Base-by-base conservation (phyloP, 1,140 invertebrate species). In the Hyposmocoma kahamanoa region DNA sequence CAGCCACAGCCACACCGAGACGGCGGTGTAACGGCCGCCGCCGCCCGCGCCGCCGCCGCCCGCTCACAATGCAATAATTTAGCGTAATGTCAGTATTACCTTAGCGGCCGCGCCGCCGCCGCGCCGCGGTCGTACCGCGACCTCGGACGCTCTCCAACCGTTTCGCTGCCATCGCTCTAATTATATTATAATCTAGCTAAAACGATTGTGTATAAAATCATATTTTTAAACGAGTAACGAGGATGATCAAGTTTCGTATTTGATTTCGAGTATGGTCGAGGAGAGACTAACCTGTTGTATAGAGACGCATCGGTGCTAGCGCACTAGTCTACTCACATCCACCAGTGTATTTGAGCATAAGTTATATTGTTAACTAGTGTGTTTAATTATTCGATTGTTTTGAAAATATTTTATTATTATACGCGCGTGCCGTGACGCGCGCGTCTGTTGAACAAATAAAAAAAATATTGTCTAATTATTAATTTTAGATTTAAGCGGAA, bases 1-100 rank as follows among this genome's bases (percentile, higher is more conserved):
- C 65, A 95, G 93, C 64, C 94, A 96, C 88, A 96, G 94, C 89
- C 95, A 97, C 87, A 96, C 95, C 62, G 95, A 96, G 88, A 96
- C 95, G 59, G 95, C 95, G 68, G 95, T 96, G 75, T 96, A 95
- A 89, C 86, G 42, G 50, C 62, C 34, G 44, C n/a, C 49, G 52
- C 41, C 13, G 15, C n/a, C n/a, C n/a, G 64, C 49, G n/a, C 56
- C 47, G 64, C 50, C 53, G 45, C 43, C 58, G 42, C 47, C 19
- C 53, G 50, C 47, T 51, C 45, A 43, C 41, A 50, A 53, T 53
- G 60, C 60, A 57, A 62, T 62, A 57, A 61, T 51, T 57, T 62
- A 62, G 59, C 59, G 51, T 43, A 51, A 55, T 52, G 54, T 54
- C 62, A 64, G 62, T 64, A 64, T 64, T 64, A 64, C 49, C 47